Evolutionary conservation across 1,140 invertebrate genomes (phyloP).

Genomic region (Trichomalopsis sarcophagae): DNA sequence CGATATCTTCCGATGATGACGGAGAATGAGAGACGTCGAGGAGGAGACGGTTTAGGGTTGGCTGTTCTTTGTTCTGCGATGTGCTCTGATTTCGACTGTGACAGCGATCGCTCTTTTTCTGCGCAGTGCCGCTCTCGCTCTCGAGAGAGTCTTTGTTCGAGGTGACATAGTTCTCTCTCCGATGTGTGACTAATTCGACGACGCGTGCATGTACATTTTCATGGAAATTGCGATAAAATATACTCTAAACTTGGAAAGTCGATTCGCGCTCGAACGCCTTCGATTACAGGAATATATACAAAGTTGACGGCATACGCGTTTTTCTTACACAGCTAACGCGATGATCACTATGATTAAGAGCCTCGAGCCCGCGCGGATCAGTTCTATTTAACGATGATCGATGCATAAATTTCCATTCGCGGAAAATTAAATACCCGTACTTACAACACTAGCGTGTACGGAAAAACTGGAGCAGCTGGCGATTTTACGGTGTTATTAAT

Average conservation of each 20-base stretch:
- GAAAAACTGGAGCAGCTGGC: slow-evolving; percentile 14
- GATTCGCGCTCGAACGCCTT: neutral
- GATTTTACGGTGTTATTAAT: slow-evolving; percentile 16
- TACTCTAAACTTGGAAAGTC: neutral
- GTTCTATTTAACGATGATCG: neutral
- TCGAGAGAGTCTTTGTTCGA: too few species aligned
- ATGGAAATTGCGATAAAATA: neutral
- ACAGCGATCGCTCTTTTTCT: neutral
- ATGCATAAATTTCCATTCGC: neutral
- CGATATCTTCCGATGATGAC: neutral
- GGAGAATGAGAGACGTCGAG: neutral
- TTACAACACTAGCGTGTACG: neutral
- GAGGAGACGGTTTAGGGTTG: neutral
- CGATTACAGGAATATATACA: neutral
- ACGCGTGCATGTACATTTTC: neutral
- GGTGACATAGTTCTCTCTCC: neutral
- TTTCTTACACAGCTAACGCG: neutral
- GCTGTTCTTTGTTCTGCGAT: neutral
- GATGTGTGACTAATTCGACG: neutral
- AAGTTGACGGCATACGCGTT: neutral
- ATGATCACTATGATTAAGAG: neutral
- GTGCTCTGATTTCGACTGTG: neutral
- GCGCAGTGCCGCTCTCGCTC: too few species aligned
- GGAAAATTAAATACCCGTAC: neutral
- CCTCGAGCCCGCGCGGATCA: neutral